These are phyloP conservation scores for Eira barbara DNA, from an alignment of 2,113 vertebrate species.

Conservation along the genomic window DNA sequence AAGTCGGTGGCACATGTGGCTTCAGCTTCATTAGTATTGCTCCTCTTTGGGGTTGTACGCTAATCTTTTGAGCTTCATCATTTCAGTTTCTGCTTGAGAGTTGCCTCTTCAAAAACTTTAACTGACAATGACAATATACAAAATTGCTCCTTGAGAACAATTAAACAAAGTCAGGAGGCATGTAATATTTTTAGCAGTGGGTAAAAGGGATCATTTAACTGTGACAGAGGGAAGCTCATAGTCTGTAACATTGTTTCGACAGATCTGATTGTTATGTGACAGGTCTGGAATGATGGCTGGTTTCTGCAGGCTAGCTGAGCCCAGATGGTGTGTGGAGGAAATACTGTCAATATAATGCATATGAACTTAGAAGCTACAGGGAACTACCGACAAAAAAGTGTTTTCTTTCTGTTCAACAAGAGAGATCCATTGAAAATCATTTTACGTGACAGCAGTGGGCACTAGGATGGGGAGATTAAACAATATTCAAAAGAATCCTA, in stretches of 20 bases:
- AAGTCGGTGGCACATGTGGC: not conserved
- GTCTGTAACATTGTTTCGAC: conserved; percentile 46
- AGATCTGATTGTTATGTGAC: conserved; percentile 56
- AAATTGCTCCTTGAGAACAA: conserved; percentile 73
- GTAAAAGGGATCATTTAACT: conserved; percentile 70
- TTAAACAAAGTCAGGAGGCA: conserved; percentile 73
- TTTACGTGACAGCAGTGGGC: not conserved
- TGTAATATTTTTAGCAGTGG: conserved; percentile 73
- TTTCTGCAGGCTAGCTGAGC: conserved; percentile 31
- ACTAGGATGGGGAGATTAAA: not conserved
- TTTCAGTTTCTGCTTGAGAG: conserved; percentile 59
- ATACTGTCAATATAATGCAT: not conserved
- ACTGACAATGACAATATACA: conserved; percentile 67
- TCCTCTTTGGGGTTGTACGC: conserved; percentile 2
- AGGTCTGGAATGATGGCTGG: not conserved
- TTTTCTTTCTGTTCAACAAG: conserved; percentile 32
- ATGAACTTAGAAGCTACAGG: not conserved
- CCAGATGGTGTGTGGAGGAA: not conserved
- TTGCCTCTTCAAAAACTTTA: conserved; percentile 61
- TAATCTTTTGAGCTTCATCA: conserved; percentile 50
- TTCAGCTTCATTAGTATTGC: not conserved
- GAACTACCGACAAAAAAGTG: conserved; percentile 9
- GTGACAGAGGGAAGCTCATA: conserved; percentile 59
- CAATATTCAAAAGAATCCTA: not conserved
- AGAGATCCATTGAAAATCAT: not conserved